phyloP scores from a whole-genome alignment of 1,140 invertebrate species.

The Drosophila ficusphila region DNA sequence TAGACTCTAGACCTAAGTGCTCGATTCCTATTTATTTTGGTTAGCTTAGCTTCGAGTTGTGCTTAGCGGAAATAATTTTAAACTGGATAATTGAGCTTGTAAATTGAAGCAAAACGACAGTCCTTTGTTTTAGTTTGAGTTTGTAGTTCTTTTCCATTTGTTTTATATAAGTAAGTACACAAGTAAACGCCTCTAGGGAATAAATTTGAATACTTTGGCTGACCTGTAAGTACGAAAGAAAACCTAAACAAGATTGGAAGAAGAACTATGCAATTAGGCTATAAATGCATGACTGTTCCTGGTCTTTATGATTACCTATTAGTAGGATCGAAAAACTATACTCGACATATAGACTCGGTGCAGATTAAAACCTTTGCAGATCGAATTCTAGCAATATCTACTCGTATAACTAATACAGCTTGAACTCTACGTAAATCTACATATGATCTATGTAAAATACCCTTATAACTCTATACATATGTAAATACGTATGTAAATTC shows the following conservation, averaged over 20 bases:
- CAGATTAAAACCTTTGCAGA: background rate
- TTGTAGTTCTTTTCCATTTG: slow-evolving; percentile 21
- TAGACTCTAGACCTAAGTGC: slow-evolving; percentile 44
- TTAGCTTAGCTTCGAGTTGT: slow-evolving; percentile 25
- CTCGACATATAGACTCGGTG: background rate
- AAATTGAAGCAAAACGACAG: slow-evolving; percentile 22
- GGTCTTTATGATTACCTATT: background rate
- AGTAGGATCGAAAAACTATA: background rate
- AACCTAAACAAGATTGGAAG: background rate
- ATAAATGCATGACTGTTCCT: slow-evolving; percentile 18
- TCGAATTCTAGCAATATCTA: too few species aligned
- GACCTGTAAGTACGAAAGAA: background rate
- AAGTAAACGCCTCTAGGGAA: slow-evolving; percentile 15
- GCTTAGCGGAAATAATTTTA: slow-evolving; percentile 1
- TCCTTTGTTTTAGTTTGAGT: slow-evolving; percentile 30
- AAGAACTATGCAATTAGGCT: background rate
- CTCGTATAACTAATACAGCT: background rate
- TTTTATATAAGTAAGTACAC: slow-evolving; percentile 5
- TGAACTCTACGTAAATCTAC: background rate
- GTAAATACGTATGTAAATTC: slow-evolving; percentile 30
- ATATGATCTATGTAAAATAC: slow-evolving; percentile 9
- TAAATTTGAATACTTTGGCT: background rate
- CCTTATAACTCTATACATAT: slow-evolving; percentile 12
- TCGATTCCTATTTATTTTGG: slow-evolving; percentile 42
- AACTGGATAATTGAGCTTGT: slow-evolving; percentile 24